phyloP scores from a whole-genome alignment of 2,888 invertebrate species.

The Coelinius sp. region DNA sequence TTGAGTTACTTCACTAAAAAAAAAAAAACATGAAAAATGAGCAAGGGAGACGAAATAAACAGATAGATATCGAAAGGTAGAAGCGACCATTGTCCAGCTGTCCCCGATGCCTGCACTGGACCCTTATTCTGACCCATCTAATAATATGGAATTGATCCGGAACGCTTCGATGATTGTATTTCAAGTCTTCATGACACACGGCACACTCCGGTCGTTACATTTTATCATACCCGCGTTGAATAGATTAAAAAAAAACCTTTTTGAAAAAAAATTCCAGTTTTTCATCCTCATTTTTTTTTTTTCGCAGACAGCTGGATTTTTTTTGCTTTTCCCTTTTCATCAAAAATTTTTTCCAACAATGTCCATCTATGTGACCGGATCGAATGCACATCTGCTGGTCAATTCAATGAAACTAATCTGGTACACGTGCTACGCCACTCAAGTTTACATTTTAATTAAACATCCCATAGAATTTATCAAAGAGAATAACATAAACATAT shows the following conservation, averaged over 20 bases:
- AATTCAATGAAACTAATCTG: constrained; percentile 34
- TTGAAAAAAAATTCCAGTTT: constrained; percentile 35
- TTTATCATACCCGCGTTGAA: constrained; percentile 53
- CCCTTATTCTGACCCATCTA: constrained; percentile 53
- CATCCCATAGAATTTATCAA: not conserved
- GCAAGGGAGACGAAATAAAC: constrained; percentile 22
- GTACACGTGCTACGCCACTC: not conserved
- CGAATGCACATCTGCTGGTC: constrained; percentile 47
- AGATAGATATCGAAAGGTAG: constrained; percentile 15
- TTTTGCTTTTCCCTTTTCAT: constrained; percentile 30
- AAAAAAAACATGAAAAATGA: constrained; percentile 31
- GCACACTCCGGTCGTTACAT: constrained; percentile 56
- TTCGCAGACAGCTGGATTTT: constrained; percentile 37
- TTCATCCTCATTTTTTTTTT: constrained; percentile 43
- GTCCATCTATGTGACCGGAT: constrained; percentile 31
- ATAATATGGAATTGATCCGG: constrained; percentile 64
- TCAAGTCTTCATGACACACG: constrained; percentile 58
- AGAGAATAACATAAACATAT: too few species aligned
- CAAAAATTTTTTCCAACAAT: constrained; percentile 26
- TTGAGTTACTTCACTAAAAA: constrained; percentile 33
- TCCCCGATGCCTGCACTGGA: constrained; percentile 59
- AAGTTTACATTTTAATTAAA: constrained; percentile 39
- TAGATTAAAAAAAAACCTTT: constrained; percentile 44
- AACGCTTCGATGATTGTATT: constrained; percentile 65
- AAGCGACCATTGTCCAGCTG: constrained; percentile 63